Conservation (phyloP, 2,797 vertebrate species). For the Chloroceryle inda region DNA sequence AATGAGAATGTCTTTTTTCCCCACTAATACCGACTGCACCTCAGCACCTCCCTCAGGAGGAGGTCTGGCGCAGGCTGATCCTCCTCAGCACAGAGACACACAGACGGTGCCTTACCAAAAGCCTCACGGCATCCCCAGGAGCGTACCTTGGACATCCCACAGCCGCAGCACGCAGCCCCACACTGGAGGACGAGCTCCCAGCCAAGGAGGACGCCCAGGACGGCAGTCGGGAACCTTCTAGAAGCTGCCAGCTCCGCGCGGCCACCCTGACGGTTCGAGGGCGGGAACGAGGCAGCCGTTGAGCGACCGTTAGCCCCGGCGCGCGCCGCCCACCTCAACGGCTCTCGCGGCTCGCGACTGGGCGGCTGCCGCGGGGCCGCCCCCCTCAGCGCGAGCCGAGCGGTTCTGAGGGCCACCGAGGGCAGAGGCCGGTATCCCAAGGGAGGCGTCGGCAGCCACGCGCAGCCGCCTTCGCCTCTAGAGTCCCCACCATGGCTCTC, state of each 20-base stretch:
- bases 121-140: accelerated
- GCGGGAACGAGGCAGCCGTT: too few species aligned
- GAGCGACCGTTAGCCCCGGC: background rate
- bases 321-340: background rate
- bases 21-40: accelerated
- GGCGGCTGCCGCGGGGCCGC: too few species aligned
- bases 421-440: accelerated
- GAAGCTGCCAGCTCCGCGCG: background rate
- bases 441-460: background rate
- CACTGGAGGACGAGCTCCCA: background rate
- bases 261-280: accelerated
- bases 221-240: background rate
- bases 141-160: accelerated
- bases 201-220: background rate
- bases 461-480: too few species aligned
- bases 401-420: background rate
- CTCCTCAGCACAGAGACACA: background rate
- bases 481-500: too few species aligned
- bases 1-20: accelerated
- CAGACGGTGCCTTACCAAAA: accelerated
- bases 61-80: accelerated
- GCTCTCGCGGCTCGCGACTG: background rate
- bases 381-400: background rate
- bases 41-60: accelerated
- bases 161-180: background rate